Base-by-base conservation (phyloP, 1,140 invertebrate genomes). In the Aporrectodea caliginosa region DNA sequence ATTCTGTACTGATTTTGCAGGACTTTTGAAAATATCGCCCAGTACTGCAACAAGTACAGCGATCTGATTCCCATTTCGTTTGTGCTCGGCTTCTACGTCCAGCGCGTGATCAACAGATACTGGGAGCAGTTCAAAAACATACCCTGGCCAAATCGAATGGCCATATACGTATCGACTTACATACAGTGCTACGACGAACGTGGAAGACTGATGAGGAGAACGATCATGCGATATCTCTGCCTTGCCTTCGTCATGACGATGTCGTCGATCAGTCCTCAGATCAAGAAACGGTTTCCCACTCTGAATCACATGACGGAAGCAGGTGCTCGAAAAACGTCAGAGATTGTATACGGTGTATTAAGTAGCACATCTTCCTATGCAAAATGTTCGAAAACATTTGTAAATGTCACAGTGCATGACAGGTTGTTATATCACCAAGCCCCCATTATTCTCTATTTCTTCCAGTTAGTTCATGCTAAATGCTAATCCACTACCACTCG, bases 261-360 rank as follows among this genome's bases (percentile, higher is more conserved):
- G 33, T 78, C 85, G 0, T 93, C 93, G 87, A 93, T 97, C 75
- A 95, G 94, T 73, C 93, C 95, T 0, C 90, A 93, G 2, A 94
- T 96, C 0, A 96, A 96, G 86, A 96, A 96, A 84, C 91, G 95
- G 29, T 98, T 97, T 88, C 95, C 95, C 0, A 95, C 93, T 0
- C 87, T 94, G 27, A 93, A 96, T 71, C 93, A 95, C 86, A 91
- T 97, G n/a, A 92, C 96, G 0, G 94, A 96, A 82, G 92, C 93
- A 27, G 93, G 93, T 91, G 87, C 84, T n/a, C n/a, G n/a, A n/a
- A n/a, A n/a, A n/a, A n/a, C n/a, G n/a, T n/a, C n/a, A n/a, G n/a
- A n/a, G n/a, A n/a, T n/a, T n/a, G n/a, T n/a, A n/a, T n/a, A n/a
- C n/a, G n/a, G n/a, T n/a, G n/a, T n/a, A n/a, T n/a, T n/a, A n/a